Evolutionary conservation across 2,888 invertebrate species (phyloP).

Genomic region (Toxonevra muliebris): DNA sequence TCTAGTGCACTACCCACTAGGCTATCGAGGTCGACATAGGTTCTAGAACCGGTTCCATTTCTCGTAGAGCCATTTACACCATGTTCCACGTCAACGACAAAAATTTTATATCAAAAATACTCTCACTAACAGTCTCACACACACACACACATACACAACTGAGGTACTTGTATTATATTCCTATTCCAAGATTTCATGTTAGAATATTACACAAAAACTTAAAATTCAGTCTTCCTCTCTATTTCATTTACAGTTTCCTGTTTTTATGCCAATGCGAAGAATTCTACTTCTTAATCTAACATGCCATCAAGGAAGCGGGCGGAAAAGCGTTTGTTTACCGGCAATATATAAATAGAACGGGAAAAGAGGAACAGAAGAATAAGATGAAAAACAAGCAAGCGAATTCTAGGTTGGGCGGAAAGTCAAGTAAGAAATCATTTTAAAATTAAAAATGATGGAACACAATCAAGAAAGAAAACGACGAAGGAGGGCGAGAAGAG

Average conservation of each 20-base stretch:
- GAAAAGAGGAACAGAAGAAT: not conserved
- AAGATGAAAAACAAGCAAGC: not conserved
- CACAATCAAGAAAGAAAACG: not conserved
- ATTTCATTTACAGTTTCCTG: not conserved
- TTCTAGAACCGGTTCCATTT: no score
- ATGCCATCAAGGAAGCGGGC: conserved; percentile 12
- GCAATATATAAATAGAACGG: not conserved
- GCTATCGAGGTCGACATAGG: no score
- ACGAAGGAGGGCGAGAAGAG: not conserved
- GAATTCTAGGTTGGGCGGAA: not conserved
- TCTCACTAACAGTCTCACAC: no score
- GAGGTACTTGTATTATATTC: no score
- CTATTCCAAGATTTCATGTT: not conserved
- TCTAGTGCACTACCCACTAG: no score
- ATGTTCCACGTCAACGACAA: no score
- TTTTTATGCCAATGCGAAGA: not conserved
- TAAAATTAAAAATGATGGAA: conserved; percentile 5
- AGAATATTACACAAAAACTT: conserved; percentile 8
- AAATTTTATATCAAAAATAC: no score
- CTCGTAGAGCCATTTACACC: no score
- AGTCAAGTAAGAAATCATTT: conserved; percentile 10
- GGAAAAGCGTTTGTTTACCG: conserved; percentile 1
- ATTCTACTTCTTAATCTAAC: conserved; percentile 15
- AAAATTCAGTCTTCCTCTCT: not conserved
- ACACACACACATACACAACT: no score